phyloP scores from a whole-genome alignment of 2,113 vertebrate species.

The Progne subis region DNA sequence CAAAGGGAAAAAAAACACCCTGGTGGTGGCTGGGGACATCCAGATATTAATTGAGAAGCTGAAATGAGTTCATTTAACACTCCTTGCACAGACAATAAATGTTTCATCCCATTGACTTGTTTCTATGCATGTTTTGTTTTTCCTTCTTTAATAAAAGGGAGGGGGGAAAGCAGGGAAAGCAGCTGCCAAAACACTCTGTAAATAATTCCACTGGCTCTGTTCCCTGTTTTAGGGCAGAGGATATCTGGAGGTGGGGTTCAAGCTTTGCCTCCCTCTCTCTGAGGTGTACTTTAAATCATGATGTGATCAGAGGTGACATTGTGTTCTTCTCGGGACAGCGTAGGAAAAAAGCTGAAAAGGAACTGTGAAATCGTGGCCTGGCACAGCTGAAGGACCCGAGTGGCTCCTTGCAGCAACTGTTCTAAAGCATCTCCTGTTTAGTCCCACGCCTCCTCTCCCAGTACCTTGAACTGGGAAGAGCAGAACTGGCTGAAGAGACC shows the following conservation, averaged over 20 bases:
- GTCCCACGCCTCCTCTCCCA: neutral
- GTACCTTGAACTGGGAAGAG: neutral
- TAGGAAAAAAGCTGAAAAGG: neutral
- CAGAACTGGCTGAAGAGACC: neutral
- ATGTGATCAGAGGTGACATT: neutral
- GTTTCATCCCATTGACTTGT: neutral
- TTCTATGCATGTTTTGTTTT: neutral
- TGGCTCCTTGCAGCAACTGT: neutral
- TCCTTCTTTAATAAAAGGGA: neutral
- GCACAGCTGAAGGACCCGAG: neutral
- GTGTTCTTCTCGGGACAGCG: neutral
- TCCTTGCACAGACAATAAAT: neutral
- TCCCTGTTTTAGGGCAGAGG: neutral
- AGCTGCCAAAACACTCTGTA: neutral
- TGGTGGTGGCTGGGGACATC: neutral
- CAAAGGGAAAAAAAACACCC: neutral
- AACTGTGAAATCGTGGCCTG: neutral
- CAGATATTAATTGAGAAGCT: neutral
- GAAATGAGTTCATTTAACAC: neutral
- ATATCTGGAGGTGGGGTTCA: neutral
- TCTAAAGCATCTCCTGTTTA: neutral
- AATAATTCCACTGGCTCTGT: neutral
- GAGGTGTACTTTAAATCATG: rapidly evolving
- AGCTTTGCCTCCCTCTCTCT: neutral
- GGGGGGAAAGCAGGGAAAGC: neutral